Base-by-base conservation (phyloP, 2,888 invertebrate genomes). In the Oasisia sp. region DNA sequence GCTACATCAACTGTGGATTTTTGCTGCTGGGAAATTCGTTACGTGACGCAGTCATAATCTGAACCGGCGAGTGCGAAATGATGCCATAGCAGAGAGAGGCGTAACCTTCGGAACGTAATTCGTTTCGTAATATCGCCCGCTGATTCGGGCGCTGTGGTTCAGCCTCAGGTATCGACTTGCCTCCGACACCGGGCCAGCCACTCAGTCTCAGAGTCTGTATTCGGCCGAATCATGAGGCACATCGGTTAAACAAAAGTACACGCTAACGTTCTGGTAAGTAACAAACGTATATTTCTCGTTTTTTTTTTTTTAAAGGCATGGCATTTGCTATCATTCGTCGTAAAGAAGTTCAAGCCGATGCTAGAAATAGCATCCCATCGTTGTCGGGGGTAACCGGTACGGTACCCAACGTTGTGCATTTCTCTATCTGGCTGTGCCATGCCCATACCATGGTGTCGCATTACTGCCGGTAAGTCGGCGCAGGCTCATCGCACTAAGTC, bases 111-210 rank as follows among this genome's bases (percentile, higher is more conserved):
- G 74, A 74, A 74, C 74, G 27, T 19, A 74, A 27, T 74, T 74
- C 5, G 74, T 74, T 74, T 74, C 74, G 74, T 74, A 74, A 74
- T 74, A 74, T 74, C 74, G 74, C 74, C n/a, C 74, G 74, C 74
- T 74, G 74, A 27, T 74, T 7, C 74, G 74, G n/a, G n/a, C 74
- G 74, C 27, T 74, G 38, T 74, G 74, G 7, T 19, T 74, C 74
- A n/a, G n/a, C n/a, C n/a, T n/a, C n/a, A 74, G 74, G 50, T 50
- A 50, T 50, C 50, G 50, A 11, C 50, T 50, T 50, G 50, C 50
- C 50, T 50, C 50, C 50, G 50, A 9, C 50, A 11, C 50, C 14
- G 50, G 50, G 7, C 74, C 19, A 74, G 27, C n/a, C 3, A n/a
- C 74, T 7, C n/a, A n/a, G n/a, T n/a, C n/a, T n/a, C n/a, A n/a